A percentile compares a stretch with the other conserved stretches of the same genome.
phyloP scores from a whole-genome alignment of 2,797 vertebrate genomes.

The Aldrovandia affinis region DNA sequence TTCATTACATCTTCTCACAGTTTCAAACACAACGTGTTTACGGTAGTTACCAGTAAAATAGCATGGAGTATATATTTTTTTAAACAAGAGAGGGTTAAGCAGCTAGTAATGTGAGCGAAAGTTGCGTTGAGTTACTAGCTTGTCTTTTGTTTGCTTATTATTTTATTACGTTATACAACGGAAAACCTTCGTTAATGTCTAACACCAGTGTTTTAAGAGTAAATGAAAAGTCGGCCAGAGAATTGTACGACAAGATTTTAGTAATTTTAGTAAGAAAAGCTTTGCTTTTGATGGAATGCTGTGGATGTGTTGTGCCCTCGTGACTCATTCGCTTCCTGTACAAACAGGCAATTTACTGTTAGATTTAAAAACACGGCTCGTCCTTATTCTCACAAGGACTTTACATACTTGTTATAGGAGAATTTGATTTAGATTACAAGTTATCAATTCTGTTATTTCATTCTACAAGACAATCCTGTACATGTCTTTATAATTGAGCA shows the following conservation, averaged over 20 bases:
- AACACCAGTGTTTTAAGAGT: neutral
- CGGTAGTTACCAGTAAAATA: no score
- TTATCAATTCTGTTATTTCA: slow-evolving; percentile 64
- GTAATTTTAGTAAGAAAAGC: neutral
- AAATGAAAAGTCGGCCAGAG: neutral
- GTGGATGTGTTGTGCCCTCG: neutral
- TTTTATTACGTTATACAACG: neutral
- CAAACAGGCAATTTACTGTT: slow-evolving; percentile 12
- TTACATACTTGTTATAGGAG: slow-evolving; percentile 68
- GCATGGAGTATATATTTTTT: no score
- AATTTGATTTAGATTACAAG: slow-evolving; percentile 72
- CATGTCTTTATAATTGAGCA: slow-evolving; percentile 75
- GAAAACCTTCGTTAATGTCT: neutral
- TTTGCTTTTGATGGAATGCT: neutral
- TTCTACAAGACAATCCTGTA: slow-evolving; percentile 64
- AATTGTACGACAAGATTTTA: neutral
- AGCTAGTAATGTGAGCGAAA: neutral
- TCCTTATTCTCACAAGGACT: slow-evolving; percentile 62
- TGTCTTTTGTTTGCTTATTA: neutral
- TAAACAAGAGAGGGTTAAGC: neutral
- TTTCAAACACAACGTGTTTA: no score
- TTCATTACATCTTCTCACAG: neutral
- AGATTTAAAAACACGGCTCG: slow-evolving; percentile 58
- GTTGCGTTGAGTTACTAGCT: neutral
- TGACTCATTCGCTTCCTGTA: neutral